A percentile compares a stretch with the other conserved stretches of the same genome.
These are phyloP conservation scores for Miniopterus natalensis DNA, from an alignment of 2,113 vertebrate species.

Conservation along the genomic window DNA sequence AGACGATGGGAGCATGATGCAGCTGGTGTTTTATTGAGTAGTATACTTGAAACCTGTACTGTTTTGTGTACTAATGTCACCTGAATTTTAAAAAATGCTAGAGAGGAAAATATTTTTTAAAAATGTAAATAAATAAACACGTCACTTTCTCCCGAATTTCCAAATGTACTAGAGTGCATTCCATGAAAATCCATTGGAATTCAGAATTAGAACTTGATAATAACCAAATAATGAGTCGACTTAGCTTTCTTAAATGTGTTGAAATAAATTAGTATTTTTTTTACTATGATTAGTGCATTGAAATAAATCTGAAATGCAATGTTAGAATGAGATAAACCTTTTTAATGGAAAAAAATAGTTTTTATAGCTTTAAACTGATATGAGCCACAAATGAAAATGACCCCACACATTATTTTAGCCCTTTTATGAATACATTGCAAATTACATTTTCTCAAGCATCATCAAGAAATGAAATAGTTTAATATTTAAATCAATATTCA, in stretches of 20 bases:
- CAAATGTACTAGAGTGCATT: neutral
- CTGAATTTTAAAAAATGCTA: neutral
- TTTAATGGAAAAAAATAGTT: slow-evolving; percentile 72
- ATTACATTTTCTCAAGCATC: slow-evolving; percentile 73
- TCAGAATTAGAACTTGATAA: slow-evolving; percentile 57
- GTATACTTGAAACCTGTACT: neutral
- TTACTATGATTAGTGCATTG: slow-evolving; percentile 56
- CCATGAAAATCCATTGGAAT: slow-evolving; percentile 54
- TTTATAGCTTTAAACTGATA: slow-evolving; percentile 66
- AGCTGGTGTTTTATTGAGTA: neutral
- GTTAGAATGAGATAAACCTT: slow-evolving; percentile 55
- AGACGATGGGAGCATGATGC: neutral
- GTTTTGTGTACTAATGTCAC: neutral
- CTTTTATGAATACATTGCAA: slow-evolving; percentile 55
- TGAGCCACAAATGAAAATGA: slow-evolving; percentile 64
- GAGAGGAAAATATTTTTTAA: neutral
- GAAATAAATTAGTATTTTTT: slow-evolving; percentile 65
- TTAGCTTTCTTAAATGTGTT: slow-evolving; percentile 70
- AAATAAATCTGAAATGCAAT: slow-evolving; percentile 71
- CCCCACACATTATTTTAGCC: slow-evolving; percentile 37
- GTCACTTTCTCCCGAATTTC: neutral
- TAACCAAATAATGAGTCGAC: slow-evolving; percentile 71
- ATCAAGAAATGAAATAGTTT: slow-evolving; percentile 69
- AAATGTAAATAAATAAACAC: neutral
- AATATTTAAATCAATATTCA: slow-evolving; percentile 71